Conservation (phyloP, 2,113 vertebrate genomes). For the Hyaena hyaena region DNA sequence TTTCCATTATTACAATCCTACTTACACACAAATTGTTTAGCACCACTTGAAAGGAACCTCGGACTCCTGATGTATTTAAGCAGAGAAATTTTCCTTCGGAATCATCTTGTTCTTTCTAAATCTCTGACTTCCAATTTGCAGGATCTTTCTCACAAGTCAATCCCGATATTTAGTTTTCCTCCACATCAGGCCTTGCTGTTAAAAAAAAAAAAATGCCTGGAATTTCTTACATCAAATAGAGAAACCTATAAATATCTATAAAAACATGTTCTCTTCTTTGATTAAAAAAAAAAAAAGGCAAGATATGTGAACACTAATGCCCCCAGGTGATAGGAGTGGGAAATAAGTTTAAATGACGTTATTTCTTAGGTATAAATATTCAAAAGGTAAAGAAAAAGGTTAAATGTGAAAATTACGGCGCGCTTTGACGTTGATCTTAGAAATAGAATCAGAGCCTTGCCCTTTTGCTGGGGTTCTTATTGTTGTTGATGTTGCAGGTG, state of each 20-base stretch:
- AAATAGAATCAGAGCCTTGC: slow-evolving; percentile 68
- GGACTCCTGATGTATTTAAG: neutral
- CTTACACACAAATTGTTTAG: neutral
- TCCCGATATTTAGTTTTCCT: slow-evolving; percentile 22
- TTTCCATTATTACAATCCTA: neutral
- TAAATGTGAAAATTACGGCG: slow-evolving; percentile 10
- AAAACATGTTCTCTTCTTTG: slow-evolving; percentile 45
- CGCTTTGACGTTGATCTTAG: slow-evolving; percentile 64
- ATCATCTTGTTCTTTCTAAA: neutral
- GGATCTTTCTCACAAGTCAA: neutral
- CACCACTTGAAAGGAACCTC: slow-evolving; percentile 6
- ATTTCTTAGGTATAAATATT: slow-evolving; percentile 49
- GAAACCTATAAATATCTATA: neutral
- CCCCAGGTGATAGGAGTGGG: slow-evolving; percentile 63
- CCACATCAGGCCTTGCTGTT: neutral
- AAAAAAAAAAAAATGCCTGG: neutral
- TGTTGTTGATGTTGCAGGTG: slow-evolving; percentile 68
- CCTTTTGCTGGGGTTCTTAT: neutral
- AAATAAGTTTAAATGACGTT: slow-evolving; percentile 30
- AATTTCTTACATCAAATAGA: neutral
- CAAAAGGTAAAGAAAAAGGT: neutral
- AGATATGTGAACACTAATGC: slow-evolving; percentile 68
- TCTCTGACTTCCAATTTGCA: neutral
- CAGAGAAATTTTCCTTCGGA: neutral
- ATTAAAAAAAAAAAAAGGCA: slow-evolving; percentile 61